Evolutionary conservation across 1,140 invertebrate genomes (phyloP).

Genomic region (Achatina immaculata): DNA sequence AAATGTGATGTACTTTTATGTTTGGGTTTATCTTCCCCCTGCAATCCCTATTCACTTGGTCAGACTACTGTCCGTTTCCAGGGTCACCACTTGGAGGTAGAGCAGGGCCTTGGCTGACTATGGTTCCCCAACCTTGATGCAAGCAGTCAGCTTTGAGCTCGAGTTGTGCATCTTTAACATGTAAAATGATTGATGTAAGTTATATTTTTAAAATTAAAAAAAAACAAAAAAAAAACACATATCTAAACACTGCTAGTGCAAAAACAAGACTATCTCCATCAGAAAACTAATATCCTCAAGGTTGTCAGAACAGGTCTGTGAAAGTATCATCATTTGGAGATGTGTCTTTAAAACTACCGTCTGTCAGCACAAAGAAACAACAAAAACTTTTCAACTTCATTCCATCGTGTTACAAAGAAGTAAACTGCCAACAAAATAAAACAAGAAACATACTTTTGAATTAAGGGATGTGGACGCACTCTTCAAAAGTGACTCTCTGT

Average conservation of each 20-base stretch:
- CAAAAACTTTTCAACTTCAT: background rate
- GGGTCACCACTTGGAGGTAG: no score
- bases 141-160: no score
- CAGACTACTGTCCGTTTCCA: no score
- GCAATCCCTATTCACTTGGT: no score
- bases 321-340: constrained; percentile 23
- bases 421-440: background rate
- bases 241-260: background rate
- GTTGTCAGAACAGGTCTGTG: constrained; percentile 21
- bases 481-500: constrained; percentile 90
- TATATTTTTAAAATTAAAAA: no score
- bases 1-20: no score
- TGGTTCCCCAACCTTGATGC: no score
- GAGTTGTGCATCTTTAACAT: no score
- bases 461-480: constrained; percentile 97
- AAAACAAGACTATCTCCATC: constrained; percentile 15
- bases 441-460: constrained; percentile 83
- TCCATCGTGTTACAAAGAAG: background rate
- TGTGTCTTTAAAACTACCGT: background rate
- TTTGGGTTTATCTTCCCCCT: no score
- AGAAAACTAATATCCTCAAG: background rate
- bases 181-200: no score
- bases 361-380: background rate
- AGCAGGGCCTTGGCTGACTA: no score
- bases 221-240: background rate